Conservation (phyloP, 2,888 invertebrate species). For the Hyles lineata region DNA sequence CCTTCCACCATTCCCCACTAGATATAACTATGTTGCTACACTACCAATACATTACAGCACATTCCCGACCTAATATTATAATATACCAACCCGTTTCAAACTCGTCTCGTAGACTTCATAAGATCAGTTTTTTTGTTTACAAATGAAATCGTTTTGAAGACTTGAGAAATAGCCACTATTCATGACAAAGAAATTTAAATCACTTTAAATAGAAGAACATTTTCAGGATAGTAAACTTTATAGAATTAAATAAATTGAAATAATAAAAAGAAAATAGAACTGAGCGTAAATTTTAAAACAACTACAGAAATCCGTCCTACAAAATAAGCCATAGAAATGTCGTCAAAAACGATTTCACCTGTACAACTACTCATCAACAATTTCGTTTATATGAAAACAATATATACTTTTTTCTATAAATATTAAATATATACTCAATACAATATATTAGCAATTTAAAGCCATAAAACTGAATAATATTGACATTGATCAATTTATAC, state of each 20-base stretch:
- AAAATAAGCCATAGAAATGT: background rate
- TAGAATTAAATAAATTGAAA: too few species aligned
- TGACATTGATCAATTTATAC: too few species aligned
- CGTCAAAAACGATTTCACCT: background rate
- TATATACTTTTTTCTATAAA: background rate
- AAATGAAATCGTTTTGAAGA: background rate
- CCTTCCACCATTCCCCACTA: too few species aligned
- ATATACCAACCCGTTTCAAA: background rate
- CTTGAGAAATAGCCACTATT: background rate
- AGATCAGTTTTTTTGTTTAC: background rate
- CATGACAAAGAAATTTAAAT: too few species aligned
- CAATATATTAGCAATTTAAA: background rate
- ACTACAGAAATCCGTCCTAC: too few species aligned
- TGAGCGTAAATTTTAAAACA: too few species aligned
- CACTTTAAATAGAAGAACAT: too few species aligned
- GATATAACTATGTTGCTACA: background rate
- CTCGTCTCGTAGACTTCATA: conserved; percentile 12
- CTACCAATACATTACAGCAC: background rate
- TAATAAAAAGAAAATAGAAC: too few species aligned
- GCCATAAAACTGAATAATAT: background rate
- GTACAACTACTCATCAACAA: background rate
- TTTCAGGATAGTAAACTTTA: too few species aligned
- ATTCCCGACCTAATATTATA: background rate
- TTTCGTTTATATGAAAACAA: background rate
- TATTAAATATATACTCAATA: background rate